phyloP scores from a whole-genome alignment of 2,888 invertebrate genomes.

The Stenodema calcarata region DNA sequence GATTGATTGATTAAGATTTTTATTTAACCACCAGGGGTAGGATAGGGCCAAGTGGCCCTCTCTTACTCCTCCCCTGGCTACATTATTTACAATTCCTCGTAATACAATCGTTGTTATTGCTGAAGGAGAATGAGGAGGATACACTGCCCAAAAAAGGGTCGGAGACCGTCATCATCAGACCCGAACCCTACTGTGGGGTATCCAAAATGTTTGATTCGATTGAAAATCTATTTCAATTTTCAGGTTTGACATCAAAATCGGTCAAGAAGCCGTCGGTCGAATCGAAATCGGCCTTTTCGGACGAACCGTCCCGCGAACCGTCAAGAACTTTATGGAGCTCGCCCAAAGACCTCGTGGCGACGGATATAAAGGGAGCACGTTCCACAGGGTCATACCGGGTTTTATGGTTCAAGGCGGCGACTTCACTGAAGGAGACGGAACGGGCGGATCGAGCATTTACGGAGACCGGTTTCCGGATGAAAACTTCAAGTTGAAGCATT shows the following conservation, averaged over 20 bases:
- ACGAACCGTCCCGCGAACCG: conserved; percentile 85
- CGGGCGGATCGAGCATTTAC: conserved; percentile 91
- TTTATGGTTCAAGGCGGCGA: conserved; percentile 97
- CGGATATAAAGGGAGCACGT: conserved; percentile 88
- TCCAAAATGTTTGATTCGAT: too few relatives aligned
- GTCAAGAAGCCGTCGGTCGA: conserved; percentile 71
- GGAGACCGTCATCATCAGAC: too few relatives aligned
- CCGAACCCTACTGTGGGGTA: too few relatives aligned
- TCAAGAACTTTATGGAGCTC: conserved; percentile 80
- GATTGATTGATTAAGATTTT: too few relatives aligned
- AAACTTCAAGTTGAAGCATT: conserved; percentile 96
- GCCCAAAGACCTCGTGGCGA: conserved; percentile 77
- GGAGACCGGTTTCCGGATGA: conserved; percentile 94
- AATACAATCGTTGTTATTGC: too few relatives aligned
- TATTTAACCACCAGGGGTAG: too few relatives aligned
- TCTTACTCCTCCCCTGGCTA: too few relatives aligned
- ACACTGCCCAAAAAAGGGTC: too few relatives aligned
- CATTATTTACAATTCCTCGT: too few relatives aligned
- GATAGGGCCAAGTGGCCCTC: too few relatives aligned
- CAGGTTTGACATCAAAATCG: conserved; percentile 84
- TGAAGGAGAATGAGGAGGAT: too few relatives aligned
- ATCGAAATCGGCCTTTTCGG: conserved; percentile 91
- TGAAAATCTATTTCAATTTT: too few relatives aligned
- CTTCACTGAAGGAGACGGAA: conserved; percentile 92
- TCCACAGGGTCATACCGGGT: conserved; percentile 87